Base-by-base conservation (phyloP, 2,797 vertebrate species). In the Hylomyscus alleni region DNA sequence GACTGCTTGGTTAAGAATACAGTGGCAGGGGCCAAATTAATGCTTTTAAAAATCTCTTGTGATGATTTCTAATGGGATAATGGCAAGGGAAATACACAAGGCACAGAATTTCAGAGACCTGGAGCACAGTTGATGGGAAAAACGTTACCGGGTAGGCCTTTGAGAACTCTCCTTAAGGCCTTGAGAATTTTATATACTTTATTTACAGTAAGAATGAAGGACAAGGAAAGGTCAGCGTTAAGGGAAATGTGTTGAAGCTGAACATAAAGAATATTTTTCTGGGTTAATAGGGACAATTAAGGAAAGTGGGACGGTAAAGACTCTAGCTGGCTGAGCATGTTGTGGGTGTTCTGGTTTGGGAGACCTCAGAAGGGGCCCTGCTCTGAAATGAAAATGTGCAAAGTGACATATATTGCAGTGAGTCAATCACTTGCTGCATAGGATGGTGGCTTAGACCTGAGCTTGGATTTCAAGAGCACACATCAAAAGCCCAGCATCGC, bases 11-110 rank as follows among this genome's bases (percentile, higher is more conserved):
- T 87, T 93, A 94, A 95, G 84, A 65, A 91, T 60, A 82, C 44
- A 54, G 62, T 80, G 62, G 54, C 44, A 90, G 69, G 40, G 75
- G 92, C 62, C 73, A 97, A 95, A 95, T 72, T 69, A 91, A 75
- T 93, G 37, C 40, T 77, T 89, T 93, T 73, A 24, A 90, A 95
- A 96, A 29, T 47, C 40, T 60, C 54, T 96, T 92, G 90, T 84
- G 80, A 90, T 93, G 76, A 69, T 89, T 95, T 95, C 93, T 96
- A 96, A 92, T 89, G 75, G 62, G 47, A 24, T 87, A 97, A 92
- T 96, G 90, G 81, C 60, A 84, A 89, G 80, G 19, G 52, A 85
- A 87, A 62, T 85, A 86, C 44, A 80, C 0, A 65, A 83, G 52
- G 31, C 31, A 77, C 10, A 56, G 15, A 88, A 77, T 77, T 95